A percentile compares a stretch with the other conserved stretches of the same genome.
Conservation (phyloP, 2,113 vertebrate species). For the Aramus guarauna region DNA sequence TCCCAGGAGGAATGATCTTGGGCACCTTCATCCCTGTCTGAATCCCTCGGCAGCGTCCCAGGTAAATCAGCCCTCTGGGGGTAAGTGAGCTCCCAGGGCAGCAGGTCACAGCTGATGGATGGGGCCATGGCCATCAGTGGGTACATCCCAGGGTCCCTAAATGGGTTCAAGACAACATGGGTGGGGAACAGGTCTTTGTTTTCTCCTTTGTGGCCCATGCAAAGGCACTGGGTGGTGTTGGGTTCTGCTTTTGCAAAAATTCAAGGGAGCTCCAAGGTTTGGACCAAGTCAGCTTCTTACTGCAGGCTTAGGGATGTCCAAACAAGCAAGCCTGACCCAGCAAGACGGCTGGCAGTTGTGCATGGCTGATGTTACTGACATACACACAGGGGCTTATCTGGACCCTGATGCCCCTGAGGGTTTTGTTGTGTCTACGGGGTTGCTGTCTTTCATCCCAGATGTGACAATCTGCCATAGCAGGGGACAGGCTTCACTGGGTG, state of each 20-base stretch:
- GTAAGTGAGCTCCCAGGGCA: background rate
- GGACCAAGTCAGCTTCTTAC: background rate
- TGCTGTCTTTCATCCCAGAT: rapidly evolving
- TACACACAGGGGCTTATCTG: background rate
- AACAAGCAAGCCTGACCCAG: background rate
- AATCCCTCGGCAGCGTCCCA: background rate
- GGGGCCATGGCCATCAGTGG: background rate
- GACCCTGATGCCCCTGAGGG: too few species aligned
- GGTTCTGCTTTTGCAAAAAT: background rate
- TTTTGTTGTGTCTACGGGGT: background rate
- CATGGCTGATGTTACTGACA: background rate
- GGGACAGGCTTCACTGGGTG: background rate
- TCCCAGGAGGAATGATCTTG: background rate
- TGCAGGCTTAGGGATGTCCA: background rate
- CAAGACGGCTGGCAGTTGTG: rapidly evolving
- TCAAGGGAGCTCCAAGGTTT: background rate
- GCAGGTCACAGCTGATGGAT: background rate
- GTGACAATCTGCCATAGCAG: background rate
- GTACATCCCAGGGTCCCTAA: too few species aligned
- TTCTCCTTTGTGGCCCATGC: background rate
- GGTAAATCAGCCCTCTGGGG: background rate
- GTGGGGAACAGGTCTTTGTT: background rate
- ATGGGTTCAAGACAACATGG: background rate
- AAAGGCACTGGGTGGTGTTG: background rate
- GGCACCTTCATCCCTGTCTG: background rate